Evolutionary conservation across 2,113 vertebrate species (phyloP), one percentile per base, ranked within the genome.

Genomic region (Oncorhynchus kisutch): DNA sequence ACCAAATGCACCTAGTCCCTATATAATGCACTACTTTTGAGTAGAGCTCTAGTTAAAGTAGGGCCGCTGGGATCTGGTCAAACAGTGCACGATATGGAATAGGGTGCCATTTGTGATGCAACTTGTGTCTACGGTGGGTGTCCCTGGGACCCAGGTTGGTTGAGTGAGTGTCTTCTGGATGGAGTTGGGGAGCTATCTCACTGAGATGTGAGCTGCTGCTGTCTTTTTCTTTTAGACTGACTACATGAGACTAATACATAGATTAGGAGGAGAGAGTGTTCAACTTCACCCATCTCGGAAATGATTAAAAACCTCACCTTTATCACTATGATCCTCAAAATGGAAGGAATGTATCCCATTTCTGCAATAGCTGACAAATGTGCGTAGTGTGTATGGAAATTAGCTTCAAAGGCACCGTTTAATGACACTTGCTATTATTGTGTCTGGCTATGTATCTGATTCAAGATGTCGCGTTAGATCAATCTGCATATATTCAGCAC

Each of bases 401-500:
- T 11, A 12, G 9, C 39, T 72, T 75, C 54, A 84, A 84, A 84
- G 83, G 80, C 70, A 73, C 69, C 8, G 70, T 81, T 85, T 82
- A 75, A 82, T 78, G 84, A 77, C 82, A 82, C 78, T 78, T 74
- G 69, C 76, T 75, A 73, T 86, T 75, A 85, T 81, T 78, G 73
- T 84, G 82, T 78, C 60, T 74, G 60, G 72, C 45, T 81, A 81
- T 75, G 82, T 81, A 13, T 65, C 74, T 4, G 57, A 85, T 81
- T 81, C 81, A 70, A 9, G 49, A 78, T 67, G 64, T 14, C 14
- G 11, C n/a, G 1, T 45, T 70, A 76, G 84, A 90, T 81, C 79
- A 83, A 85, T 86, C 84, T 90, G 86, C 86, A 91, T 89, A 85
- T 81, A 85, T 88, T 82, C 80, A 81, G 51, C 48, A 72, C 71